A percentile compares a stretch with the other conserved stretches of the same genome.
phyloP scores from a whole-genome alignment of 2,797 vertebrate species.

The Petrocephalus sullivani region DNA sequence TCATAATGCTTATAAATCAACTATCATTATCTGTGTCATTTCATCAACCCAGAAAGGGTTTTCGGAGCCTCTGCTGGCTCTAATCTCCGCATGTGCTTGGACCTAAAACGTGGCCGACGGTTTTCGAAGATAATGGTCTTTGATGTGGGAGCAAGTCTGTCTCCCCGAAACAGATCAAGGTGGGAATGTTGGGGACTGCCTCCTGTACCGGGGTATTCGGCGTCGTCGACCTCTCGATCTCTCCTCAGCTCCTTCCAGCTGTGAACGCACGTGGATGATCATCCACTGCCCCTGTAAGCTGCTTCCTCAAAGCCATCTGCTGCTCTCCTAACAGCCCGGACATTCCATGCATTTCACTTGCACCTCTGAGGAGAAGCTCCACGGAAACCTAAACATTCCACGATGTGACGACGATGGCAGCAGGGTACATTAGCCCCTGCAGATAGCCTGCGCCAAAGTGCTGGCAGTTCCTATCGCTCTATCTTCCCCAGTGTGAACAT shows the following conservation, averaged over 20 bases:
- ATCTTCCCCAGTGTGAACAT: background rate
- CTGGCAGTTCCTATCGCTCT: background rate
- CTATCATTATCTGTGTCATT: constrained; percentile 40
- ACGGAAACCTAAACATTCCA: constrained; percentile 6
- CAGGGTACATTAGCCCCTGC: constrained; percentile 22
- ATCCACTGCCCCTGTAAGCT: background rate
- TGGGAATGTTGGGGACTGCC: background rate
- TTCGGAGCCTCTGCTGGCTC: constrained; percentile 26
- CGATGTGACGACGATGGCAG: background rate
- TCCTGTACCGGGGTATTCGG: background rate
- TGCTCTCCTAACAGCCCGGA: background rate
- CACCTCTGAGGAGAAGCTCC: background rate
- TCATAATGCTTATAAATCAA: constrained; percentile 47
- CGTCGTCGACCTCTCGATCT: background rate
- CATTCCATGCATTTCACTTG: constrained; percentile 13
- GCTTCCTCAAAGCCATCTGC: background rate
- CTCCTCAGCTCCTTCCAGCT: background rate
- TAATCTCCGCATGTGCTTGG: constrained; percentile 33
- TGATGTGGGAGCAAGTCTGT: constrained; percentile 34
- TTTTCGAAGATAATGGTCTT: constrained; percentile 32
- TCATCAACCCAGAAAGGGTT: constrained; percentile 41
- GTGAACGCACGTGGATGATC: background rate
- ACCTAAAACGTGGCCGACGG: constrained; percentile 23
- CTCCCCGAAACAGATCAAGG: background rate
- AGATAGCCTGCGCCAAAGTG: constrained; percentile 1